Evolutionary conservation across 2,888 invertebrate species (phyloP).

Genomic region (Zaprionus lineosus): DNA sequence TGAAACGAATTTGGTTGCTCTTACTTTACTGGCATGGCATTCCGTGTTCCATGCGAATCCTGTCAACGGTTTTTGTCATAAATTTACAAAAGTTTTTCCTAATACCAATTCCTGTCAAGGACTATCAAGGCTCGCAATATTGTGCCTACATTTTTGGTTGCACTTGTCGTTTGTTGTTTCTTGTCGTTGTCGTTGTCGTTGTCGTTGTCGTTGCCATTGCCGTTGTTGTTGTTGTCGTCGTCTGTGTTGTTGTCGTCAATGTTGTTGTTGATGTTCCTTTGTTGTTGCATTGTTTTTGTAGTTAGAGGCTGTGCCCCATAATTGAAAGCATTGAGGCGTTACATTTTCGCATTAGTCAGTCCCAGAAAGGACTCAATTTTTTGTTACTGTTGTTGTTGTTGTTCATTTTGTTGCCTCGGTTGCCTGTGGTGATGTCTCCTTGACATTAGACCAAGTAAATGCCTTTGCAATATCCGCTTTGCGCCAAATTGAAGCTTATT

Average conservation of each 20-base stretch:
- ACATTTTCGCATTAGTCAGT: conserved; percentile 38
- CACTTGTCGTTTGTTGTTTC: conserved; percentile 4
- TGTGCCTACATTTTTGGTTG: conserved; percentile 17
- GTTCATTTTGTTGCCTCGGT: conserved; percentile 2
- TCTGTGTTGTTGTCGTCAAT: neutral
- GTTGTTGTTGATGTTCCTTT: neutral
- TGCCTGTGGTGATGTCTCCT: conserved; percentile 11
- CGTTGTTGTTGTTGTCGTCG: conserved; percentile 6
- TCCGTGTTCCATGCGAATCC: conserved; percentile 9
- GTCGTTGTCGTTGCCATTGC: neutral
- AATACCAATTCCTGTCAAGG: conserved; percentile 20
- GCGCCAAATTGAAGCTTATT: conserved; percentile 49
- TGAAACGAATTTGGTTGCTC: conserved; percentile 23
- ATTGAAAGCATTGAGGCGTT: conserved; percentile 59
- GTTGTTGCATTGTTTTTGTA: neutral
- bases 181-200: neutral
- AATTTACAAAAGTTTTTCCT: conserved; percentile 16
- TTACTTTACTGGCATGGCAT: neutral
- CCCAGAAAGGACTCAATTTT: conserved; percentile 9
- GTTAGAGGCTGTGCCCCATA: conserved; percentile 24
- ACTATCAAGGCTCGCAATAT: conserved; percentile 12
- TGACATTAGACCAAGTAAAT: conserved; percentile 31
- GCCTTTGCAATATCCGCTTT: conserved; percentile 39
- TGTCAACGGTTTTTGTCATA: conserved; percentile 27
- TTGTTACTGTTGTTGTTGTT: too few relatives aligned